Base-by-base conservation (phyloP, 2,888 invertebrate species). In the Troides aeacus region DNA sequence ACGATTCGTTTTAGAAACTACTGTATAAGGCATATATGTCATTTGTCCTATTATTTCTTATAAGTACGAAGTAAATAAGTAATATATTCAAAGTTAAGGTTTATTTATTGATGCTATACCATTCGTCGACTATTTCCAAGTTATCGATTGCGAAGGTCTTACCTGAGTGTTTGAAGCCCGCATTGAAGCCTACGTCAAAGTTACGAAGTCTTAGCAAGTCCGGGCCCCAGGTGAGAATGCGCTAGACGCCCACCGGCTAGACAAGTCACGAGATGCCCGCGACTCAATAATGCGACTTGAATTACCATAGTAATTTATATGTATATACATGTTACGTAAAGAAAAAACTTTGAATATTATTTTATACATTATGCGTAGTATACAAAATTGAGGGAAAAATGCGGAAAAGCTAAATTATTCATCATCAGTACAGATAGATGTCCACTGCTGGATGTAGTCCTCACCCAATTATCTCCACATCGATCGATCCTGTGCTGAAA, bases 141-240 rank as follows among this genome's bases (percentile, higher is more conserved):
- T 77, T 83, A 86, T 88, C 84, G 85, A 87, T 85, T 85, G 85
- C 80, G 79, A 74, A 73, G 75, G 81, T 79, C 81, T 84, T 80
- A 78, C 79, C 80, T 81, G 78, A 82, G 87, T 87, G 86, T 87
- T 88, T 86, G 84, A 80, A 81, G 79, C 81, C 60, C 78, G 79
- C 76, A 79, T 79, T 77, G 81, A 80, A 74, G 78, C 76, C 78
- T 80, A 82, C 86, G 90, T 88, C 88, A 86, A 90, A 92, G 90
- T 93, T 92, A 80, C 78, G 85, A 91, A 93, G 90, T 88, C 90
- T 90, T 90, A 89, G 82, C 81, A 87, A 91, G 87, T 87, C 86
- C 82, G 81, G 84, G 88, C 89, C 90, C 84, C 90, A 90, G 90
- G 91, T 90, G 91, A 88, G 88, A 91, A 91, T 93, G 92, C 88